phyloP scores from a whole-genome alignment of 1,140 invertebrate genomes.

The Megalopta genalis region DNA sequence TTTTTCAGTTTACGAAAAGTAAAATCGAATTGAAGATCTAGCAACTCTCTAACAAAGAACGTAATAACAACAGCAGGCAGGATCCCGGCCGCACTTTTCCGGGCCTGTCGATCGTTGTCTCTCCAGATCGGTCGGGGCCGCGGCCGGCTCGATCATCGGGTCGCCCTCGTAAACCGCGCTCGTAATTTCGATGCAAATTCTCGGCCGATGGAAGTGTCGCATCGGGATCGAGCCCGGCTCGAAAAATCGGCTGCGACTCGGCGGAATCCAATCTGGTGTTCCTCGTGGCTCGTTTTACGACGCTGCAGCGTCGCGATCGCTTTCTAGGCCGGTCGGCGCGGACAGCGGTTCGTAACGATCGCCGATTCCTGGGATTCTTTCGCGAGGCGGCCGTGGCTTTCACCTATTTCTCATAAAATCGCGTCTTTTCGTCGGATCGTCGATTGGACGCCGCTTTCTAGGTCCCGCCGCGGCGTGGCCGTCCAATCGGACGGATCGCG shows the following conservation, averaged over 20 bases:
- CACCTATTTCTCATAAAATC: constrained; percentile 48
- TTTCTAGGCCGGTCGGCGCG: background rate
- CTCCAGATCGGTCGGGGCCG: background rate
- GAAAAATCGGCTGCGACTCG: background rate
- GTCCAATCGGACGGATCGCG: background rate
- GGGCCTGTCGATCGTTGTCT: no score
- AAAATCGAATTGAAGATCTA: no score
- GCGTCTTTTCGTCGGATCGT: background rate
- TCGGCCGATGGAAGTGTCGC: background rate
- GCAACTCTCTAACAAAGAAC: no score
- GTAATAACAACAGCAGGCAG: no score
- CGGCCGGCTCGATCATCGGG: background rate
- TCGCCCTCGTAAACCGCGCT: background rate
- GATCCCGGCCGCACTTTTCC: no score
- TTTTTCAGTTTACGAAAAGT: no score
- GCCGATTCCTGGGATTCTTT: constrained; percentile 45
- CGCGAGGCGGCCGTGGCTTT: constrained; percentile 26
- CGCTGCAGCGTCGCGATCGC: background rate
- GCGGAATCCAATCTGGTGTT: background rate
- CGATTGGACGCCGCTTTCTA: background rate
- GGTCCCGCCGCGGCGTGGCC: background rate
- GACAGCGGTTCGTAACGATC: constrained; percentile 1
- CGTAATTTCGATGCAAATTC: background rate
- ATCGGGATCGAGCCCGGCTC: no score
- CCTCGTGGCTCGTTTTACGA: background rate